A percentile compares a stretch with the other conserved stretches of the same genome.
phyloP scores from a whole-genome alignment of 2,797 vertebrate species.

The Paratrypauchen microcephalus region DNA sequence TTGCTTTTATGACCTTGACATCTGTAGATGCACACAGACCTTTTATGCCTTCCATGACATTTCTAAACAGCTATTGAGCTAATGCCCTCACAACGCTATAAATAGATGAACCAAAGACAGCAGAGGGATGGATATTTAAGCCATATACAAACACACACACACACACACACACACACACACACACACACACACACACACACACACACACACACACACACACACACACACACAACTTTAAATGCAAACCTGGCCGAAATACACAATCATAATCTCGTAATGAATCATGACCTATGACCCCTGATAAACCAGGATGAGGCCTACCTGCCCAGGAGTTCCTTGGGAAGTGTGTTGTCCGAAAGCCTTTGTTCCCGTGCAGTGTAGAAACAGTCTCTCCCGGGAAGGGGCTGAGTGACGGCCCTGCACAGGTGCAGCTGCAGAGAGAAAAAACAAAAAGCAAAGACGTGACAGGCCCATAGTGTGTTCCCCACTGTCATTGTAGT shows the following conservation, averaged over 20 bases:
- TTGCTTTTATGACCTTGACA: slow-evolving; percentile 43
- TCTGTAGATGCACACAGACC: slow-evolving; percentile 53
- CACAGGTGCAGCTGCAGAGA: slow-evolving; percentile 67
- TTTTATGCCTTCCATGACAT: slow-evolving; percentile 60
- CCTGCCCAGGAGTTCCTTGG: slow-evolving; percentile 47
- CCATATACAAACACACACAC: slow-evolving; percentile 13
- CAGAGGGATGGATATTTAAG: slow-evolving; percentile 29
- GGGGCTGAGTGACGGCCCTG: slow-evolving; percentile 59
- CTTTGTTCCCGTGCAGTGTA: slow-evolving; percentile 60
- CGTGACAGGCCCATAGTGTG: slow-evolving; percentile 2
- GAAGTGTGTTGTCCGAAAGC: slow-evolving; percentile 28
- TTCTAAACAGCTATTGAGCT: slow-evolving; percentile 55
- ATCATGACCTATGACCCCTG: slow-evolving; percentile 33
- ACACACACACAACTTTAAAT: slow-evolving; percentile 21
- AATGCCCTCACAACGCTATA: slow-evolving; percentile 63
- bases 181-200: slow-evolving; percentile 3
- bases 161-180: no score
- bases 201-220: background rate
- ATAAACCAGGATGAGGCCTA: slow-evolving; percentile 45
- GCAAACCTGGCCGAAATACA: background rate
- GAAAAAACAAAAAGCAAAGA: slow-evolving; percentile 61
- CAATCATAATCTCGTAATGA: background rate
- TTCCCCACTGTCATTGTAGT: background rate
- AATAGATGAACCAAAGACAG: slow-evolving; percentile 61
- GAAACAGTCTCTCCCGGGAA: slow-evolving; percentile 38